Evolutionary conservation across 2,888 invertebrate species (phyloP).

Genomic region (Mycalesis mineus): DNA sequence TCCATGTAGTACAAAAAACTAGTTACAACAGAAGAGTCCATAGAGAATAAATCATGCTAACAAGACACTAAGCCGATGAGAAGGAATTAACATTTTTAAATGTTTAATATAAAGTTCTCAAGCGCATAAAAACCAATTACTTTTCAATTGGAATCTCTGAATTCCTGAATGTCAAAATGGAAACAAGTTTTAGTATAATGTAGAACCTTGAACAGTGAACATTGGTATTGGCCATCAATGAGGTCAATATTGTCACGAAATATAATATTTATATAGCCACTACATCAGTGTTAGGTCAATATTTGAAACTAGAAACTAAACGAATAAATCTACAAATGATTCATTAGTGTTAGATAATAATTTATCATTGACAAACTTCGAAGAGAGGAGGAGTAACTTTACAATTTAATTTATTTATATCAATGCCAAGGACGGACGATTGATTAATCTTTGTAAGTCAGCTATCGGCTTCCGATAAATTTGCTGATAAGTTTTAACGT

Average conservation of each 20-base stretch:
- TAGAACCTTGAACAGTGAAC: not conserved
- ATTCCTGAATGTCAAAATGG: too few species aligned
- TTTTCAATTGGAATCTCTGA: too few species aligned
- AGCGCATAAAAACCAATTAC: too few species aligned
- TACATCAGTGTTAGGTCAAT: not conserved
- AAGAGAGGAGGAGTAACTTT: not conserved
- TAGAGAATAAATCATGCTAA: not conserved
- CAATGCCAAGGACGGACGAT: constrained; percentile 1
- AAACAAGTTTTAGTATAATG: too few species aligned
- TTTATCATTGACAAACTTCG: not conserved
- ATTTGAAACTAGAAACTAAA: not conserved
- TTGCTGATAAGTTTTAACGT: constrained; percentile 1
- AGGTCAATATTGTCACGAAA: not conserved
- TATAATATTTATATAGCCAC: not conserved
- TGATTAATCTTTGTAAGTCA: constrained; percentile 8
- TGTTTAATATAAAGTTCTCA: too few species aligned
- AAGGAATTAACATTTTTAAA: too few species aligned
- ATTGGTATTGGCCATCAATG: not conserved
- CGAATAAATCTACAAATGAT: not conserved
- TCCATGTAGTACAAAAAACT: constrained; percentile 2
- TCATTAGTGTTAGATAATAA: not conserved
- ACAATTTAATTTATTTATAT: not conserved
- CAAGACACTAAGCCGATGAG: too few species aligned
- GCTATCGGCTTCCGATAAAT: constrained; percentile 3
- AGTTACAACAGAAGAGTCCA: not conserved